These are phyloP conservation scores for Corythornis madagascariensis DNA, from an alignment of 2,113 vertebrate species.

Conservation along the genomic window DNA sequence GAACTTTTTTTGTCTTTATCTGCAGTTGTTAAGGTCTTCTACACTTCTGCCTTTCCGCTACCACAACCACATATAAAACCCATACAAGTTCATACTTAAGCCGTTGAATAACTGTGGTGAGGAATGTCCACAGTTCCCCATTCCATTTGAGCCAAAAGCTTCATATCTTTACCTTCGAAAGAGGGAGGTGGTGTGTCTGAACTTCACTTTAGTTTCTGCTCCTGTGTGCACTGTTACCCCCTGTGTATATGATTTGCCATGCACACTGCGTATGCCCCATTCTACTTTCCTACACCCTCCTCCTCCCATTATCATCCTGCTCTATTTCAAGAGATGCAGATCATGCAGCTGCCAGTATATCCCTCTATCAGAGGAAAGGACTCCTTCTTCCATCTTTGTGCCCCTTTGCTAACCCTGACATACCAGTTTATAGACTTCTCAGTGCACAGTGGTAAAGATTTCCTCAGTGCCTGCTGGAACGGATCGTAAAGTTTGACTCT, in stretches of 20 bases:
- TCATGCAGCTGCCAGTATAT: background rate
- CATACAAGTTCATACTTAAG: fast-evolving
- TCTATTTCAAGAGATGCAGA: background rate
- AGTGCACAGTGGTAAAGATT: fast-evolving
- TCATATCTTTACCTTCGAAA: background rate
- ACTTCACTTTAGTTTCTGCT: background rate
- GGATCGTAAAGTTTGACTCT: background rate
- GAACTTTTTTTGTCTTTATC: background rate
- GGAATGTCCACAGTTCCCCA: background rate
- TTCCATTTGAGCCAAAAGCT: background rate
- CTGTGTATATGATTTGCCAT: too few species aligned
- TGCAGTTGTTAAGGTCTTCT: background rate
- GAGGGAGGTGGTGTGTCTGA: background rate
- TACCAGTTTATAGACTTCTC: background rate
- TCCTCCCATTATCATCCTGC: background rate
- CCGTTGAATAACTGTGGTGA: background rate
- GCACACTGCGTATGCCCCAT: fast-evolving
- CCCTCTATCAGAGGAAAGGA: background rate
- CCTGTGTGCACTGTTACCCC: background rate
- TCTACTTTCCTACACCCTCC: background rate
- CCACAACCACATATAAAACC: background rate
- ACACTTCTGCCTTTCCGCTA: background rate
- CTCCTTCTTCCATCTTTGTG: background rate
- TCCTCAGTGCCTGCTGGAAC: background rate
- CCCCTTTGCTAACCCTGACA: fast-evolving